phyloP scores from a whole-genome alignment of 1,140 invertebrate species.

The Drosophila teissieri region DNA sequence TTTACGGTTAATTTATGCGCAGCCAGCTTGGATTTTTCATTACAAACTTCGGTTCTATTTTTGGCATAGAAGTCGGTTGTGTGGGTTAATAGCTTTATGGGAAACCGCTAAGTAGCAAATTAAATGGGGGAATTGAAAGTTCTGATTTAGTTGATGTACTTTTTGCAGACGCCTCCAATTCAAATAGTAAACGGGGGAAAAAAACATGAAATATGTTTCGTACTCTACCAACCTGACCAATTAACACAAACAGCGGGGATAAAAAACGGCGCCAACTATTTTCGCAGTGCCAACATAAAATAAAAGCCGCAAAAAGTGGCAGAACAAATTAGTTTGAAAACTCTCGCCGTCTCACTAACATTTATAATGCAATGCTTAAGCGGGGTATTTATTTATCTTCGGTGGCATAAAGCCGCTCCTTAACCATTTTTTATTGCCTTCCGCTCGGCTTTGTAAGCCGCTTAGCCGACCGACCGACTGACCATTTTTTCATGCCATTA shows the following conservation, averaged over 20 bases:
- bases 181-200: background rate
- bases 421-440: conserved; percentile 47
- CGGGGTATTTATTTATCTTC: conserved; percentile 67
- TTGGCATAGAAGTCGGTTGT: background rate
- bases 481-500: conserved; percentile 60
- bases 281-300: conserved; percentile 3
- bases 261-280: conserved; percentile 1
- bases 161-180: too few species aligned
- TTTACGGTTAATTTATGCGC: conserved; percentile 58
- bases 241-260: background rate
- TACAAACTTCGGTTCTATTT: conserved; percentile 24
- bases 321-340: conserved; percentile 11
- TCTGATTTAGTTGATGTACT: background rate
- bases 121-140: background rate
- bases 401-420: conserved; percentile 3
- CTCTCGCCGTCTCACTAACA: conserved; percentile 18
- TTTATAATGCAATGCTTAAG: conserved; percentile 53
- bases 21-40: conserved; percentile 8
- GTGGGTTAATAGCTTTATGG: conserved; percentile 34
- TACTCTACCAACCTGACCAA: background rate
- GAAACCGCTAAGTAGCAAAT: conserved; percentile 30
- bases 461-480: too few species aligned
- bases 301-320: conserved; percentile 5
- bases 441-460: conserved; percentile 55
- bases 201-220: background rate